Percentiles rank a stretch among this genome's conserved stretches.
Conservation (phyloP, 2,797 vertebrate species). For the Cyprinodon diabolis region DNA sequence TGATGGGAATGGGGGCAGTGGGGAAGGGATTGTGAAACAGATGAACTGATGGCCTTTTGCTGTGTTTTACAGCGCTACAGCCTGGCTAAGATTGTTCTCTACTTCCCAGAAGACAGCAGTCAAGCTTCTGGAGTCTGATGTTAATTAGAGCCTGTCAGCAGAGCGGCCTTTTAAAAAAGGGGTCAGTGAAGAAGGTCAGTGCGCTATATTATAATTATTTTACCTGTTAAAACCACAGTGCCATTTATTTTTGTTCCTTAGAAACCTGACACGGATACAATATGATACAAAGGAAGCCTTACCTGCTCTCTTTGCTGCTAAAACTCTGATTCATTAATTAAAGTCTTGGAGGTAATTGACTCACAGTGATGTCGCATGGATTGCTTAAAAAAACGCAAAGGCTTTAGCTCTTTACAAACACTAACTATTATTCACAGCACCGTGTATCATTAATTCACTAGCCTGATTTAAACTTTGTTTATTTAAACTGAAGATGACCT, state of each 20-base stretch:
- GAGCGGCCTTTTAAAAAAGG: constrained; percentile 71
- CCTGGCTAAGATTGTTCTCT: constrained; percentile 63
- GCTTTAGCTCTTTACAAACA: constrained; percentile 16
- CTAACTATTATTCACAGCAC: constrained; percentile 14
- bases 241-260: constrained; percentile 16
- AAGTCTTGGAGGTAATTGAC: background rate
- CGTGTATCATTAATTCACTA: constrained; percentile 22
- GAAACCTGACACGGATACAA: constrained; percentile 56
- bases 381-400: background rate
- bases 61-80: constrained; percentile 73
- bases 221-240: constrained; percentile 62
- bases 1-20: constrained; percentile 2
- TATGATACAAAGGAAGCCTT: constrained; percentile 31
- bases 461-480: background rate
- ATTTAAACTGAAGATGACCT: constrained; percentile 6
- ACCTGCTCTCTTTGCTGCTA: constrained; percentile 11
- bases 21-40: constrained; percentile 43
- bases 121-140: constrained; percentile 76
- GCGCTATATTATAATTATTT: constrained; percentile 76
- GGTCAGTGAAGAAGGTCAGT: constrained; percentile 77
- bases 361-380: background rate
- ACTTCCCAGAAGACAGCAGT: constrained; percentile 72
- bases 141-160: constrained; percentile 81
- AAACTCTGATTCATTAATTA: constrained; percentile 34
- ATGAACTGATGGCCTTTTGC: constrained; percentile 76